Base-by-base conservation (phyloP, 2,888 invertebrate genomes). In the Fragum sueziense region DNA sequence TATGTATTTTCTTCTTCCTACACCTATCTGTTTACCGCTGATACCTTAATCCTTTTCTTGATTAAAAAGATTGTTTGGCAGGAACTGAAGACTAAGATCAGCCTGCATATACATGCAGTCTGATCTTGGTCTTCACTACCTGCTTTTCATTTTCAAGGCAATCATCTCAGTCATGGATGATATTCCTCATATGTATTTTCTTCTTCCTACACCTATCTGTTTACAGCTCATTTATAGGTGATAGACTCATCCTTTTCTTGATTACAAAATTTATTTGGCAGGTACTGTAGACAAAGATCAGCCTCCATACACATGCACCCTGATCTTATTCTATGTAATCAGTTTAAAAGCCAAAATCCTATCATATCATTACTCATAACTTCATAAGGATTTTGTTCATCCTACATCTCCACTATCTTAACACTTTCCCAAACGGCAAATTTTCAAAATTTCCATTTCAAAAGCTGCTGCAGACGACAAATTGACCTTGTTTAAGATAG, bases 181-280 rank as follows among this genome's bases (percentile, higher is more conserved):
- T 47, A 47, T 61, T 61, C 31, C 61, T 61, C 61, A 61, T 61
- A 61, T 61, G 61, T 61, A 61, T 61, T 61, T 61, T 33, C 14
- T 31, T 31, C 22, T 29, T 61, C 20, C 57, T 27, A 57, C 27
- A 4, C 52, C 22, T 52, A 52, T 52, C 52, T 52, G 7, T 11
- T 14, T 7, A 57, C 57, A 57, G 57, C 57, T 57, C 25, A 57
- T 57, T 57, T 3, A 14, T 25, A 57, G 27, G 27, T 47, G 47
- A 47, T 47, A 47, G n/a, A 9, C 7, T 20, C 47, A 20, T 47
- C 47, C 47, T 47, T 14, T 9, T 37, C 14, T 37, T 37, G 37
- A 37, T 37, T 37, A 9, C 14, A 47, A 47, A 4, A 47, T 47
- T 9, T 14, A 14, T 47, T 47, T 47, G 47, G 20, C 17, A 47